Evolutionary conservation across 2,888 invertebrate genomes (phyloP), one percentile per base, ranked within the genome.

Genomic region (Colostygia pectinataria): DNA sequence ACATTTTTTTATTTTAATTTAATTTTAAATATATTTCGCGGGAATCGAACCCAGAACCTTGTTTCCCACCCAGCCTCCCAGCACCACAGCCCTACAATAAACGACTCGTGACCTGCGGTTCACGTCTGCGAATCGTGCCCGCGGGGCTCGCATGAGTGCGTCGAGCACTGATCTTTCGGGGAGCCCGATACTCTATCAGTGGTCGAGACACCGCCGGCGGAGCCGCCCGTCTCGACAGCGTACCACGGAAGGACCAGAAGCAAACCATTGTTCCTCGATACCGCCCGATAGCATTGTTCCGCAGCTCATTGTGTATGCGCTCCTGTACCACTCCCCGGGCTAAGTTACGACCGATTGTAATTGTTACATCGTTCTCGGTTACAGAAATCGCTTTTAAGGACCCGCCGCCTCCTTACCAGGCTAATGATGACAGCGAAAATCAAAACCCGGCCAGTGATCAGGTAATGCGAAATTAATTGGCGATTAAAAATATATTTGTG

Each of bases 401-500:
- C 47, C 71, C 77, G 59, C 88, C 88, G 65, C 88, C 88, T 52
- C 86, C 88, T 25, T 87, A 88, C 65, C 73, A 74, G 65, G 84
- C 81, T 66, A 80, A 77, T 65, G 82, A 78, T 57, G 68, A 61
- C 50, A 63, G 56, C 53, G 70, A 68, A 59, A 63, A 53, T 54
- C 64, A 60, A 5, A 20, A 18, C 41, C 59, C 68, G 33, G n/a
- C n/a, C n/a, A 62, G 61, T 58, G 66, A 72, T 57, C 67, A 71
- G 74, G 78, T 78, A 71, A 62, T 53, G 45, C 29, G 50, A 60
- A 58, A 57, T 56, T 54, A 51, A 62, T 48, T 31, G 49, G 46
- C 27, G 8, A 32, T 57, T 34, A 34, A 40, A 34, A 14, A 18
- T 2, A 4, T 27, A 33, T 38, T 20, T 25, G 7, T 6, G 12